Percentiles rank a stretch among this genome's conserved stretches.
phyloP scores from a whole-genome alignment of 2,888 invertebrate species.

The Drosophila melanosoma region DNA sequence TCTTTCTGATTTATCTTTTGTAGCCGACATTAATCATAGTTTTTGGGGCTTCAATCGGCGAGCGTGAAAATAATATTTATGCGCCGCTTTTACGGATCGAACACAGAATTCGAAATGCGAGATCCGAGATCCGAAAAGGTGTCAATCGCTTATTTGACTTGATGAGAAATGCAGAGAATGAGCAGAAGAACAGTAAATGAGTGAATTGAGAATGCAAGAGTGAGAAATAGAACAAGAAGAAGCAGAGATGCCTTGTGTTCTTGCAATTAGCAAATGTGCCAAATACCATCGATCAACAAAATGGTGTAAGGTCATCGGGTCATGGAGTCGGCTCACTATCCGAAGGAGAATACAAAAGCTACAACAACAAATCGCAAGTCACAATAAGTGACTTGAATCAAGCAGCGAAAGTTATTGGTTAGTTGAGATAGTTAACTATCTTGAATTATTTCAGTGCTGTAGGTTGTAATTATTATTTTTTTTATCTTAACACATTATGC shows the following conservation, averaged over 20 bases:
- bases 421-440: neutral
- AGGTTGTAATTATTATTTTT: neutral
- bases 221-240: neutral
- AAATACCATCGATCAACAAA: constrained; percentile 19
- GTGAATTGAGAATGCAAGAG: neutral
- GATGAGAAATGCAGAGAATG: constrained; percentile 48
- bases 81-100: constrained; percentile 70
- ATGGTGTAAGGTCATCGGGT: constrained; percentile 18
- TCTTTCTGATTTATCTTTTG: neutral
- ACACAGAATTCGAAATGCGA: constrained; percentile 19
- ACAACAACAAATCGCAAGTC: neutral
- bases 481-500: neutral
- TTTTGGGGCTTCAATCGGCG: constrained; percentile 48
- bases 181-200: neutral
- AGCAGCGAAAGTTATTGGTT: neutral
- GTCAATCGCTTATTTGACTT: constrained; percentile 70
- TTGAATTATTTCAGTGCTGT: neutral
- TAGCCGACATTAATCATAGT: constrained; percentile 75
- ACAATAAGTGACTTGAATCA: neutral
- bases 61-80: constrained; percentile 79
- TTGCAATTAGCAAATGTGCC: constrained; percentile 42
- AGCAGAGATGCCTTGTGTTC: constrained; percentile 44
- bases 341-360: neutral
- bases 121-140: constrained; percentile 55
- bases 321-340: constrained; percentile 13